These are phyloP conservation scores for Carettochelys insculpta DNA, from an alignment of 2,113 vertebrate genomes.

Conservation along the genomic window DNA sequence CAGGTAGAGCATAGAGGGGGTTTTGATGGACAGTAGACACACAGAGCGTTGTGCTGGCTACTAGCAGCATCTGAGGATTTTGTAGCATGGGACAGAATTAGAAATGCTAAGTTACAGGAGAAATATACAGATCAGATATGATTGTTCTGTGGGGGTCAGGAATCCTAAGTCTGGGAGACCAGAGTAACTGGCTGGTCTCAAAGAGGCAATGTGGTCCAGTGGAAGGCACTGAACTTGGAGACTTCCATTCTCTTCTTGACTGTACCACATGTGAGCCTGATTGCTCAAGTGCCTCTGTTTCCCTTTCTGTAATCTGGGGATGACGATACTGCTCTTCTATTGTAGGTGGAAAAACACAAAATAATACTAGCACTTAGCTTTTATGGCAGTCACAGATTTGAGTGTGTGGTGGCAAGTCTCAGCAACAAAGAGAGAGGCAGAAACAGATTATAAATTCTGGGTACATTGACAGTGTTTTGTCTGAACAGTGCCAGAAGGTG, in stretches of 20 bases:
- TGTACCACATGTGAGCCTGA: not conserved
- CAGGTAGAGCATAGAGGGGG: not conserved
- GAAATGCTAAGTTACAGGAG: not conserved
- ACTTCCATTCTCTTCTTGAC: not conserved
- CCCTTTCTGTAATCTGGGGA: not conserved
- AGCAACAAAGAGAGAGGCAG: not conserved
- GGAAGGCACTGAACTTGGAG: not conserved
- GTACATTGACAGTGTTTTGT: not conserved
- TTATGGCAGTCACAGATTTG: not conserved
- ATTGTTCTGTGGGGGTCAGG: not conserved
- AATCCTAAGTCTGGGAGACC: not conserved
- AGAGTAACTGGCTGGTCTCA: not conserved
- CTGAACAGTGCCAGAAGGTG: rapidly evolving
- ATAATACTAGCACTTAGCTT: not conserved
- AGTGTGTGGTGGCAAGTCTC: not conserved
- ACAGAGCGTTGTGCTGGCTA: rapidly evolving
- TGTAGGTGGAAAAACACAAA: not conserved
- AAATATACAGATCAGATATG: not conserved
- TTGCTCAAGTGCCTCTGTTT: not conserved
- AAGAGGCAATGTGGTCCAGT: not conserved
- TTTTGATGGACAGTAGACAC: rapidly evolving
- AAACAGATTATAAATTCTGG: not conserved
- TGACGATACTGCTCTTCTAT: rapidly evolving
- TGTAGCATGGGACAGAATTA: not conserved
- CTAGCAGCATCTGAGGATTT: rapidly evolving